phyloP scores from a whole-genome alignment of 2,888 invertebrate species.

The Phlogophora meticulosa region DNA sequence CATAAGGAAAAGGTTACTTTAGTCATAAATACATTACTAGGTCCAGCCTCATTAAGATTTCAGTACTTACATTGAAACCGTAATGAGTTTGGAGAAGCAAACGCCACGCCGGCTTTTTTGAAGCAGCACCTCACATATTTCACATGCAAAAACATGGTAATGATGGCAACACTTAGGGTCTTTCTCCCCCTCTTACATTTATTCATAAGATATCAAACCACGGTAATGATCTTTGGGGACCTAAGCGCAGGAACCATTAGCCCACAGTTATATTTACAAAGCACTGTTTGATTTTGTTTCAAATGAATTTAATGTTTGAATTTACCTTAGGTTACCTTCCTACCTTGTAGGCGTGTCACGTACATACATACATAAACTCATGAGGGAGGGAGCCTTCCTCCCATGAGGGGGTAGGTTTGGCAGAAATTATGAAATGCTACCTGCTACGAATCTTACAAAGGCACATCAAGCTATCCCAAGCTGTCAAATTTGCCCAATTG shows the following conservation, averaged over 20 bases:
- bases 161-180: slow-evolving; percentile 5
- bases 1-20: no score
- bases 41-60: slow-evolving; percentile 42
- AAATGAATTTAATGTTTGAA: no score
- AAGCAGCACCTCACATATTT: slow-evolving; percentile 12
- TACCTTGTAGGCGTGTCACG: no score
- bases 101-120: slow-evolving; percentile 4
- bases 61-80: slow-evolving; percentile 22
- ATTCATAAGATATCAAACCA: slow-evolving; percentile 36
- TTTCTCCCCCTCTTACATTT: slow-evolving; percentile 36
- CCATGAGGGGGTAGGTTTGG: no score
- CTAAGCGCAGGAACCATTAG: slow-evolving; percentile 24
- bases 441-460: no score
- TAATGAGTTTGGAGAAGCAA: slow-evolving; percentile 33
- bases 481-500: no score
- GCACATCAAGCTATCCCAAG: no score
- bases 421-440: no score
- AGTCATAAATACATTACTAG: no score
- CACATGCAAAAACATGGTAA: slow-evolving; percentile 37
- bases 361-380: no score
- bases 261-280: not conserved
- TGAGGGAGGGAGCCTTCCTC: no score
- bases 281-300: slow-evolving; percentile 4
- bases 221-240: slow-evolving; percentile 35
- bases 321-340: not conserved